phyloP scores from a whole-genome alignment of 2,797 vertebrate species.

The Pangasius larnaudii region DNA sequence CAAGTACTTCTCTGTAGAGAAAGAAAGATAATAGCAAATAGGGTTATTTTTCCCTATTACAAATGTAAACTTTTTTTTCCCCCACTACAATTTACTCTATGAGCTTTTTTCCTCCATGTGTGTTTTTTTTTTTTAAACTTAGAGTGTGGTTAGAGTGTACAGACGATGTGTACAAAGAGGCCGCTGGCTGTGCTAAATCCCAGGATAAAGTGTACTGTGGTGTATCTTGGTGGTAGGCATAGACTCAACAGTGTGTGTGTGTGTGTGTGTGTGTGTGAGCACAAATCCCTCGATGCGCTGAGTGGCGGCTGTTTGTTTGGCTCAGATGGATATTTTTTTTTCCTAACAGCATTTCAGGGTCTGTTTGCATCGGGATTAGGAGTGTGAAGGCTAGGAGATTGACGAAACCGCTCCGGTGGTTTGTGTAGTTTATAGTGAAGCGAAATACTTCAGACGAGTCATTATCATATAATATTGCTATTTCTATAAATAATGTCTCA shows the following conservation, averaged over 20 bases:
- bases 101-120: neutral
- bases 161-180: neutral
- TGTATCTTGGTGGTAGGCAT: slow-evolving; percentile 14
- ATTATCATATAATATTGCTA: neutral
- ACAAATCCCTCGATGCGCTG: slow-evolving; percentile 4
- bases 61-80: neutral
- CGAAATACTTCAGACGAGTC: neutral
- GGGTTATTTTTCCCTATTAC: neutral
- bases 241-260: slow-evolving; percentile 11
- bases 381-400: neutral
- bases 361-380: slow-evolving; percentile 17
- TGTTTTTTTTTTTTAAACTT: neutral
- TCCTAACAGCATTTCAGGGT: neutral
- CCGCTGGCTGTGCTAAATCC: slow-evolving; percentile 16
- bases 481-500: neutral
- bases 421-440: neutral
- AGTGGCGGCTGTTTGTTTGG: slow-evolving; percentile 20
- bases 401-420: neutral
- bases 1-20: neutral
- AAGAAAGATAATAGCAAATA: slow-evolving; percentile 6
- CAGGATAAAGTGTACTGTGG: slow-evolving; percentile 35
- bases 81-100: no score
- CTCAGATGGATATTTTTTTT: neutral
- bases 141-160: neutral
- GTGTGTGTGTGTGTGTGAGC: neutral